Evolutionary conservation across 2,113 vertebrate genomes (phyloP).

Genomic region (Colaptes auratus): DNA sequence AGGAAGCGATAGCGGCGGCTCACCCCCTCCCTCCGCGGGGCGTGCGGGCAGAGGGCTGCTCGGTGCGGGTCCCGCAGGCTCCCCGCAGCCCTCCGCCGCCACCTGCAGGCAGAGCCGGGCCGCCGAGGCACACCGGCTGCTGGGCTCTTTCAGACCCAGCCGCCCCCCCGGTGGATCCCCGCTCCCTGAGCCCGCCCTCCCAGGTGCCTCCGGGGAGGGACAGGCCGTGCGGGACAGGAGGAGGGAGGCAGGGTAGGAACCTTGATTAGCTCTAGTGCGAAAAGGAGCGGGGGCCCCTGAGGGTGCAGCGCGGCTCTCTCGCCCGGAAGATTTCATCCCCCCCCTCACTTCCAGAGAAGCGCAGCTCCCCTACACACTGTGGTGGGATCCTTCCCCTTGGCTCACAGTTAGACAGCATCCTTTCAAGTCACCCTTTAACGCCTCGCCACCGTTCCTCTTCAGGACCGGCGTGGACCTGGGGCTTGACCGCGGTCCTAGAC

Average conservation of each 20-base stretch:
- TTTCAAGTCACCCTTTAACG: not conserved
- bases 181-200: too few species aligned
- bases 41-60: too few species aligned
- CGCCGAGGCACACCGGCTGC: not conserved
- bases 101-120: not conserved
- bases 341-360: not conserved
- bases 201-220: too few species aligned
- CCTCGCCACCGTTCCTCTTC: not conserved
- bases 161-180: too few species aligned
- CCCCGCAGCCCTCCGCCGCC: not conserved
- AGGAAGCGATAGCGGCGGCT: not conserved
- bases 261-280: rapidly evolving
- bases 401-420: not conserved
- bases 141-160: too few species aligned
- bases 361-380: too few species aligned
- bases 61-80: not conserved
- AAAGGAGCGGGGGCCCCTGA: not conserved
- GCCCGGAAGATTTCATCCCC: not conserved
- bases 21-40: not conserved
- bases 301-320: too few species aligned
- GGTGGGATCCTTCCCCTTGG: not conserved
- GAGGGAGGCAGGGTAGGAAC: not conserved
- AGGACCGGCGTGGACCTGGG: not conserved
- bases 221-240: rapidly evolving
- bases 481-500: not conserved